A percentile compares a stretch with the other conserved stretches of the same genome.
These are phyloP conservation scores for Furcifer pardalis DNA, from an alignment of 2,797 vertebrate species.

Conservation along the genomic window DNA sequence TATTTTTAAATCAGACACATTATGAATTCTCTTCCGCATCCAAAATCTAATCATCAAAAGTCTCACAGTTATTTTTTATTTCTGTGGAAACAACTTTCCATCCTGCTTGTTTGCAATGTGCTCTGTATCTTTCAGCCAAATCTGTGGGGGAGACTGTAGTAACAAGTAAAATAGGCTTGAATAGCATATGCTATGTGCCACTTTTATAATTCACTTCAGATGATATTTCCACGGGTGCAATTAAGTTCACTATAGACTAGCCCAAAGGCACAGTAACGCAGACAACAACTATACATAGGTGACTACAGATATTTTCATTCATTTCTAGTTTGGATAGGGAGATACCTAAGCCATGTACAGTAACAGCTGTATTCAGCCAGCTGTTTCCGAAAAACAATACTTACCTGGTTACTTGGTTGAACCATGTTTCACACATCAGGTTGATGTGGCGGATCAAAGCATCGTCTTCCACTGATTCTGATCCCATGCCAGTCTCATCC, in stretches of 20 bases:
- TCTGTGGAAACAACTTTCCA: slow-evolving; percentile 61
- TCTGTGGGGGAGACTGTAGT: slow-evolving; percentile 62
- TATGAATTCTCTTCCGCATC: slow-evolving; percentile 51
- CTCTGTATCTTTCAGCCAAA: slow-evolving; percentile 62
- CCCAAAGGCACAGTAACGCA: background rate
- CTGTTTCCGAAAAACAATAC: background rate
- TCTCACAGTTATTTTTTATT: slow-evolving; percentile 67
- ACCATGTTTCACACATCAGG: too few relatives aligned
- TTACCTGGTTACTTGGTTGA: too few relatives aligned
- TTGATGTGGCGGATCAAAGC: too few relatives aligned
- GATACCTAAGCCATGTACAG: background rate
- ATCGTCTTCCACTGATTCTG: too few relatives aligned
- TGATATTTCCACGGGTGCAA: background rate
- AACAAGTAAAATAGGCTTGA: slow-evolving; percentile 63
- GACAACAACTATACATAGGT: background rate
- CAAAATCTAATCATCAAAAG: slow-evolving; percentile 65
- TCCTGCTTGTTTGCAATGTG: slow-evolving; percentile 49
- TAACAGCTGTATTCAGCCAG: too few relatives aligned
- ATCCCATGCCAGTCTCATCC: too few relatives aligned
- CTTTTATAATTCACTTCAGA: slow-evolving; percentile 62
- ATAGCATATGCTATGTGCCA: slow-evolving; percentile 55
- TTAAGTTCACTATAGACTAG: slow-evolving; percentile 15
- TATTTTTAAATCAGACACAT: slow-evolving; percentile 63
- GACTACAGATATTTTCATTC: background rate
- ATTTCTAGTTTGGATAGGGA: background rate